Base-by-base conservation (phyloP, 2,888 invertebrate genomes). In the Boloria selene region DNA sequence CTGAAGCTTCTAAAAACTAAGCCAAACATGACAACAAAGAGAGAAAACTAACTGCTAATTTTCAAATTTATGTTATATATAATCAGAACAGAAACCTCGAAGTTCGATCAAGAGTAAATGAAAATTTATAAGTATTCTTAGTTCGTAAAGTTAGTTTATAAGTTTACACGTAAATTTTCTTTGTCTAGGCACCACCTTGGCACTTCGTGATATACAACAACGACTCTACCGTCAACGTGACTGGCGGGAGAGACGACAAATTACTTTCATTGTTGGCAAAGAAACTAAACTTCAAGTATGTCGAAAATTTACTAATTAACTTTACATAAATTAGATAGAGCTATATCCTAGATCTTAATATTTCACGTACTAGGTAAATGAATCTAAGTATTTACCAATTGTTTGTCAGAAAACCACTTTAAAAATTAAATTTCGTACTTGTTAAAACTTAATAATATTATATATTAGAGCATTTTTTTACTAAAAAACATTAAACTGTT, bases 241-340 rank as follows among this genome's bases (percentile, higher is more conserved):
- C 94, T 0, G 96, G 96, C 0, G 96, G 96, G 1, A 87, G 96
- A 62, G 96, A 96, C 80, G 94, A 96, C 83, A 94, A 95, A 74
- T 88, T 96, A 7, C 85, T 96, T 0, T 85, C 91, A 13, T 78
- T 96, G 0, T 80, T 96, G 65, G 93, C 95, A 0, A 83, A 92
- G 62, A 95, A 95, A 77, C 91, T 96, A 61, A 96, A 96, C 81
- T 96, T 96, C 78, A 93, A 93, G 93, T 94, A 83, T 78, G 74
- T 60, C n/a, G 10, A 51, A 16, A 26, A 49, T 61, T 17, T 54
- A 16, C 26, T 13, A 18, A 56, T 44, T 13, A n/a, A 44, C 4
- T 22, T 6, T 22, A n/a, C 13, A 18, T 47, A 45, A 45, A 45
- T 31, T 26, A 26, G 45, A 5, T 59, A 16, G 3, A 31, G 7